Conservation (phyloP, 2,888 invertebrate species). For the Oligia strigilis region DNA sequence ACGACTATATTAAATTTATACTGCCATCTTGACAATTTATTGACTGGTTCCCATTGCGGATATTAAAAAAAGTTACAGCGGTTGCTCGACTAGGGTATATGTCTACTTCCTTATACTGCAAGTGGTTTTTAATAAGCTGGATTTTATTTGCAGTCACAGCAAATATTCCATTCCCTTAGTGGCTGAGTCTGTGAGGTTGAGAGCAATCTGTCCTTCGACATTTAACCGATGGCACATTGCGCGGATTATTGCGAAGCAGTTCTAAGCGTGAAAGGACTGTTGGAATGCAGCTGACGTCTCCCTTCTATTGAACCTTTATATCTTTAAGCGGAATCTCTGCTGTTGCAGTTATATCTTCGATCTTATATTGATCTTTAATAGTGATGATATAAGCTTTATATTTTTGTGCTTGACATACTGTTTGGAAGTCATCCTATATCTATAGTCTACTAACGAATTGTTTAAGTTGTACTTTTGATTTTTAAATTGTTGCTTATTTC, state of each 20-base stretch:
- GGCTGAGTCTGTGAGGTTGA: conserved; percentile 54
- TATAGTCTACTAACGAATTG: background rate
- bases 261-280: conserved; percentile 81
- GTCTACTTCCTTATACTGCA: conserved; percentile 32
- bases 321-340: conserved; percentile 57
- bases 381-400: background rate
- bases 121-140: conserved; percentile 56
- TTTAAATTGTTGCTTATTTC: background rate
- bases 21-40: conserved; percentile 13
- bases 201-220: conserved; percentile 74
- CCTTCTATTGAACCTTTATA: conserved; percentile 64
- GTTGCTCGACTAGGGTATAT: conserved; percentile 50
- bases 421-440: background rate
- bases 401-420: background rate
- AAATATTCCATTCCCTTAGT: conserved; percentile 57
- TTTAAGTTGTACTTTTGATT: background rate
- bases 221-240: conserved; percentile 77
- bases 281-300: conserved; percentile 81
- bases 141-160: conserved; percentile 53
- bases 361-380: conserved; percentile 12
- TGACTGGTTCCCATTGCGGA: conserved; percentile 51
- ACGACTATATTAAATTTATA: background rate
- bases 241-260: conserved; percentile 78
- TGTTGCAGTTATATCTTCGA: conserved; percentile 25
- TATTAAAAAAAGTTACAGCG: conserved; percentile 66